phyloP scores from a whole-genome alignment of 2,888 invertebrate species.

The Physocephala rufipes region DNA sequence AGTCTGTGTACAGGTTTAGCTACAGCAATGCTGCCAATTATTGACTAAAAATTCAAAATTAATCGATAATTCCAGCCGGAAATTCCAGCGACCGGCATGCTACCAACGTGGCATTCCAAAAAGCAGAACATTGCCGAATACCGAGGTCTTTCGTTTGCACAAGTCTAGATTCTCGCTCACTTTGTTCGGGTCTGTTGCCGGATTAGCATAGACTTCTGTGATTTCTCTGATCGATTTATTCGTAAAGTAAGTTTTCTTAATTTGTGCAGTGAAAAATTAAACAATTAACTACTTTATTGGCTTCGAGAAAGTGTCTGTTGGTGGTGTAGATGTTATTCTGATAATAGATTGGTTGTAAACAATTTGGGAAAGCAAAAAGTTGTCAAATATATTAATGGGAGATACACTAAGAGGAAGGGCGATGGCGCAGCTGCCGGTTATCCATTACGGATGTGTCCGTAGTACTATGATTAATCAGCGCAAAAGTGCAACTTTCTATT shows the following conservation, averaged over 20 bases:
- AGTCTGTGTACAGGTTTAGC: too few relatives aligned
- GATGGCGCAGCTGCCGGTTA: neutral
- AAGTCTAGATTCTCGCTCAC: slow-evolving; percentile 72
- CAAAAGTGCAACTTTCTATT: neutral
- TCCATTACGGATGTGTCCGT: neutral
- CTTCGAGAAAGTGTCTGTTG: neutral
- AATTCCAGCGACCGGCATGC: slow-evolving; percentile 30
- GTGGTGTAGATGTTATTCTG: neutral
- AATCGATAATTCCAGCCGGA: slow-evolving; percentile 20
- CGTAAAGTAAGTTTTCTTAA: slow-evolving; percentile 58
- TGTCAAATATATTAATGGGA: too few relatives aligned
- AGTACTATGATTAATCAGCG: slow-evolving; percentile 17
- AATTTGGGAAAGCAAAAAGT: neutral
- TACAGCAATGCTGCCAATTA: slow-evolving; percentile 11
- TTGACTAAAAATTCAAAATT: neutral
- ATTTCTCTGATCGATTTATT: slow-evolving; percentile 62
- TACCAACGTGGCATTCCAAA: slow-evolving; percentile 35
- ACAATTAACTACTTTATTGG: slow-evolving; percentile 38
- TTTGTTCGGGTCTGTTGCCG: slow-evolving; percentile 76
- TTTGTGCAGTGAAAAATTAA: slow-evolving; percentile 38
- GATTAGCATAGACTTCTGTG: slow-evolving; percentile 68
- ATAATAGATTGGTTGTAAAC: slow-evolving; percentile 1
- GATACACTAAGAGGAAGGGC: too few relatives aligned
- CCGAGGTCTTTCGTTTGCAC: slow-evolving; percentile 55
- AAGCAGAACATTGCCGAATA: slow-evolving; percentile 37